Evolutionary conservation across 2,113 vertebrate species (phyloP), one percentile per base, ranked within the genome.

Genomic region (Podocnemis expansa): DNA sequence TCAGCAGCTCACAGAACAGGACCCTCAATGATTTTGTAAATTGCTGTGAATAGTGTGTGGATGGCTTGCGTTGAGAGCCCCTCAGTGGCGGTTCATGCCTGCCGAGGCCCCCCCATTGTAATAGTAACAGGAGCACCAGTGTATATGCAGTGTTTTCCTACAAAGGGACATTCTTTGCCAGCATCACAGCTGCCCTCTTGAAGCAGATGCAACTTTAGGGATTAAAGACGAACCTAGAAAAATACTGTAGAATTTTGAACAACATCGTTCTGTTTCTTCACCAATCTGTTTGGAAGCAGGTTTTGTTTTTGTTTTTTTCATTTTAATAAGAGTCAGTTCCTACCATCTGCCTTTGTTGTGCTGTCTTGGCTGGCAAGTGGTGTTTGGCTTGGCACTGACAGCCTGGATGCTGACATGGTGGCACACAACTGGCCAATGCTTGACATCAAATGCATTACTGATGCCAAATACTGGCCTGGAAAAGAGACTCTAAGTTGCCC

Each of bases 331-430:
- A 51, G 54, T 89, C 84, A 41, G 51, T 55, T 45, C 58, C 60
- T 63, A 52, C 96, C 96, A 96, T 96, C 97, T 97, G 97, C 82
- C 83, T 84, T 34, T 43, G 75, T 0, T 2, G 95, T 56, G 56
- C 16, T 54, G 78, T 89, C 90, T 79, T 82, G 55, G 87, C 79
- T 92, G 92, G 86, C 87, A 89, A 45, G 38, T 21, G 5, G 31
- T 47, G 75, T 58, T 63, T 79, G 78, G 80, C 88, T 90, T 95
- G 93, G 94, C 58, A 63, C 21, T 22, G 31, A 47, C 82, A 67
- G 56, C 60, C 34, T 10, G 47, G 60, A 24, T 38, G 22, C 34
- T 22, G 81, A 63, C 55, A 31, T n/a, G 21, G 56, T 24, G 31
- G 51, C 31, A 31, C 31, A 38, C 41, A 67, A 63, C 34, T 47